Percentiles rank a stretch among this genome's conserved stretches.
phyloP scores from a whole-genome alignment of 2,888 invertebrate genomes.

The Cerceris ruficornis region DNA sequence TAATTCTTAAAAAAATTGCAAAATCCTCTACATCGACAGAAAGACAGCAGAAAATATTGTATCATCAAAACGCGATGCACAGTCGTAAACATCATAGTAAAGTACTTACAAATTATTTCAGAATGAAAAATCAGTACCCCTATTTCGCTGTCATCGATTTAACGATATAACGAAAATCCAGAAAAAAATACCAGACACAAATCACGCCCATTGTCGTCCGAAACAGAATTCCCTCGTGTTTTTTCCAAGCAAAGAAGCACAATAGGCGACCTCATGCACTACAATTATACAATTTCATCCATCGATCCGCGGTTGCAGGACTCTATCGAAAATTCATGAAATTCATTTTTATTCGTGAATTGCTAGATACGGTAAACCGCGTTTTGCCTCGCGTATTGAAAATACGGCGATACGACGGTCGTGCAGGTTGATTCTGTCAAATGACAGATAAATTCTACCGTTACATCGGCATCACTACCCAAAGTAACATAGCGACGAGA shows the following conservation, averaged over 20 bases:
- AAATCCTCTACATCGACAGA: no score
- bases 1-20: no score
- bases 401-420: conserved; percentile 5
- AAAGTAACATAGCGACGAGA: conserved; percentile 41
- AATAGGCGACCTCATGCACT: background rate
- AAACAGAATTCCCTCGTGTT: background rate
- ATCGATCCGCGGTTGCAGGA: background rate
- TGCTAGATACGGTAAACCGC: conserved; percentile 17
- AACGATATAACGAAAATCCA: no score
- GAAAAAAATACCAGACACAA: no score
- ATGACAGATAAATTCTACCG: conserved; percentile 38
- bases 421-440: conserved; percentile 5
- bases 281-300: conserved; percentile 2
- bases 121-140: no score
- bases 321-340: background rate
- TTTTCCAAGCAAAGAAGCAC: background rate
- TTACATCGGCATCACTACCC: conserved; percentile 2
- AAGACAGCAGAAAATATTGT: no score
- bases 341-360: conserved; percentile 14
- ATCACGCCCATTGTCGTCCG: background rate
- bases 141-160: no score
- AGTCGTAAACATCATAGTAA: no score
- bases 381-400: conserved; percentile 3
- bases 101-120: no score
- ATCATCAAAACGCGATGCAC: no score